A percentile compares a stretch with the other conserved stretches of the same genome.
Evolutionary conservation across 2,888 invertebrate species (phyloP).

Genomic region (Arge pagana): DNA sequence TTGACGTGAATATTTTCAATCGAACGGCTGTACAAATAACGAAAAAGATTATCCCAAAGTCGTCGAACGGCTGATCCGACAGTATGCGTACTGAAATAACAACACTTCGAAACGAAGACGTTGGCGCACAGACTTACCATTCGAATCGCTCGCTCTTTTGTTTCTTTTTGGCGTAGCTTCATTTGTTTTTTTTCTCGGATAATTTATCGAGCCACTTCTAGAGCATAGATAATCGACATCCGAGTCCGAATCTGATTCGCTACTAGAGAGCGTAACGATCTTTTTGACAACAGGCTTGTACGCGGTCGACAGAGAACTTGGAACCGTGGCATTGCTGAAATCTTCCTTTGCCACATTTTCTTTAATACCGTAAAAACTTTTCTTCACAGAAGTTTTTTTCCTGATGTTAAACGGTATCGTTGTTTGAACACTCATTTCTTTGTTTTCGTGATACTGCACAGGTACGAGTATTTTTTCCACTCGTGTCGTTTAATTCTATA

Average conservation of each 20-base stretch:
- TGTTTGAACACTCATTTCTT: conserved; percentile 58
- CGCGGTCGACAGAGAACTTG: conserved; percentile 30
- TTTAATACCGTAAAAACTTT: conserved; percentile 46
- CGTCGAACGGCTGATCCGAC: too few relatives aligned
- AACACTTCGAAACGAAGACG: conserved; percentile 1
- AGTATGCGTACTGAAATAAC: background rate
- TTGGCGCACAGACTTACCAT: too few relatives aligned
- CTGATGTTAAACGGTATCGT: conserved; percentile 61
- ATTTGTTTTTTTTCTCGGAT: conserved; percentile 9
- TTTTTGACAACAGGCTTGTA: conserved; percentile 49
- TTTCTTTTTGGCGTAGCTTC: conserved; percentile 31
- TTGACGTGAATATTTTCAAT: too few relatives aligned
- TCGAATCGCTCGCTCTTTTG: conserved; percentile 32
- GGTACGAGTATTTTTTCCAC: background rate
- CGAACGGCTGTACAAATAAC: too few relatives aligned
- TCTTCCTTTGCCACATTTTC: conserved; percentile 37
- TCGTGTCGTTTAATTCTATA: background rate
- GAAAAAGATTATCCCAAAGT: too few relatives aligned
- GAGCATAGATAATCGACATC: conserved; percentile 49
- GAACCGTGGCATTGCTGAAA: conserved; percentile 42
- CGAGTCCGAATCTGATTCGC: conserved; percentile 50
- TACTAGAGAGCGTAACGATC: conserved; percentile 49
- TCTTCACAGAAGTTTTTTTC: conserved; percentile 58
- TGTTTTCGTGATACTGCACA: background rate
- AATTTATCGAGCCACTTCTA: background rate